These are phyloP conservation scores for Pangasius djambal DNA, from an alignment of 2,797 vertebrate species.

Conservation along the genomic window DNA sequence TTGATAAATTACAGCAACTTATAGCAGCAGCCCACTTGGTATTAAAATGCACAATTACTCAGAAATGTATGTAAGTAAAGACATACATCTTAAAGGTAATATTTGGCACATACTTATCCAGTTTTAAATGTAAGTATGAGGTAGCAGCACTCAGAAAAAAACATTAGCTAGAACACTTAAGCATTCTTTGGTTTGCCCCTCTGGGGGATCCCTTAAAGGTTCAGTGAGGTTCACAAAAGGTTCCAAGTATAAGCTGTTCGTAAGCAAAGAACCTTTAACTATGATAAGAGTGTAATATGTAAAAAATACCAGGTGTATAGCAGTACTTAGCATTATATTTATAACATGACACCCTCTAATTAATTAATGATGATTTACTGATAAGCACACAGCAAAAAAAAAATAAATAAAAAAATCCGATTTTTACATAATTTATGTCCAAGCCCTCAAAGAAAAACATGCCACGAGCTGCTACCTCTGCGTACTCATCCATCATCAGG, in stretches of 20 bases:
- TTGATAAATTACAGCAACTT: neutral
- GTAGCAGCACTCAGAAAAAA: neutral
- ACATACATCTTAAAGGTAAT: neutral
- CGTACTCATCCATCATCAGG: constrained; percentile 24
- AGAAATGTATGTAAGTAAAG: too few species aligned
- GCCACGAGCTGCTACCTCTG: constrained; percentile 17
- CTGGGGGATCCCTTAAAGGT: neutral
- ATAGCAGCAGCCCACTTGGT: neutral
- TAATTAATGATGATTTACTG: constrained; percentile 14
- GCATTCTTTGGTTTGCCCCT: neutral
- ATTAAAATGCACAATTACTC: too few species aligned
- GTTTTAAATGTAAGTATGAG: neutral
- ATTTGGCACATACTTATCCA: neutral
- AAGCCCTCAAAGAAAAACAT: constrained; percentile 28
- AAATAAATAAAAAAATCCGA: neutral
- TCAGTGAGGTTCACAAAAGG: neutral
- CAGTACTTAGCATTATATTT: neutral
- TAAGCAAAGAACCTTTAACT: neutral
- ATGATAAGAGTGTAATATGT: neutral
- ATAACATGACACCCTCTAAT: constrained; percentile 4
- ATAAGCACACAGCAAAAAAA: neutral
- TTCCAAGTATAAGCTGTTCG: neutral
- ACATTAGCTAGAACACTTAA: neutral
- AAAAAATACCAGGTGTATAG: neutral
- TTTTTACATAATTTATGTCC: constrained; percentile 25